Percentiles rank a stretch among this genome's conserved stretches.
phyloP scores from a whole-genome alignment of 2,797 vertebrate genomes.

The Onychomys leucogaster region DNA sequence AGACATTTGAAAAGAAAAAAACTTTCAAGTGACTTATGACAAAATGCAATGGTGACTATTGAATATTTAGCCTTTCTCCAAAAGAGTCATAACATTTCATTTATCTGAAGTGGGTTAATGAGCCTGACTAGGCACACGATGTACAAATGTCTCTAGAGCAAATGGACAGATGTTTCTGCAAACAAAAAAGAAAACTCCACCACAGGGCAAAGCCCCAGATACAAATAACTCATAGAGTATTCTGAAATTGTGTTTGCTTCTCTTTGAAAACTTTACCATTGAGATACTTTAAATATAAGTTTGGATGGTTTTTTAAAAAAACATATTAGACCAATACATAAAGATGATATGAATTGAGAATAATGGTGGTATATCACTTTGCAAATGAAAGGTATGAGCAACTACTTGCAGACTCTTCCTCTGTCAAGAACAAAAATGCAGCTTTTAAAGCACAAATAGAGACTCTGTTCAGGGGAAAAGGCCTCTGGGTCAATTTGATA shows the following conservation, averaged over 20 bases:
- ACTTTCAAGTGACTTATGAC: constrained; percentile 53
- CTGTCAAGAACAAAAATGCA: constrained; percentile 41
- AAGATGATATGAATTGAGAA: not conserved
- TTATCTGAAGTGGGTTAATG: constrained; percentile 31
- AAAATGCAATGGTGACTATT: constrained; percentile 16
- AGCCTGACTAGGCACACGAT: not conserved
- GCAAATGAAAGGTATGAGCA: constrained; percentile 39
- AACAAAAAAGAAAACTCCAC: not conserved
- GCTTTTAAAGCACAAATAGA: constrained; percentile 52
- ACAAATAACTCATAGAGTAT: not conserved
- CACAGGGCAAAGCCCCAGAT: fast-evolving
- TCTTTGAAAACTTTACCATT: constrained; percentile 35
- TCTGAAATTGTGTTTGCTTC: not conserved
- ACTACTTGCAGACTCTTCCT: not conserved
- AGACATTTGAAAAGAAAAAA: constrained; percentile 40
- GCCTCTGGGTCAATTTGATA: constrained; percentile 54
- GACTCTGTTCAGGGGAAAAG: not conserved
- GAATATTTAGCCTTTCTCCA: not conserved
- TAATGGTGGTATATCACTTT: not conserved
- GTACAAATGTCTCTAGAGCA: not conserved
- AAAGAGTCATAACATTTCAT: not conserved
- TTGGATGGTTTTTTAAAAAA: constrained; percentile 10
- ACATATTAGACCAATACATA: not conserved
- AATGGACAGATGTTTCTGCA: not conserved
- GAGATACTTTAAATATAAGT: constrained; percentile 12